Evolutionary conservation across 2,888 invertebrate genomes (phyloP).

Genomic region (Perizoma affinitatum): DNA sequence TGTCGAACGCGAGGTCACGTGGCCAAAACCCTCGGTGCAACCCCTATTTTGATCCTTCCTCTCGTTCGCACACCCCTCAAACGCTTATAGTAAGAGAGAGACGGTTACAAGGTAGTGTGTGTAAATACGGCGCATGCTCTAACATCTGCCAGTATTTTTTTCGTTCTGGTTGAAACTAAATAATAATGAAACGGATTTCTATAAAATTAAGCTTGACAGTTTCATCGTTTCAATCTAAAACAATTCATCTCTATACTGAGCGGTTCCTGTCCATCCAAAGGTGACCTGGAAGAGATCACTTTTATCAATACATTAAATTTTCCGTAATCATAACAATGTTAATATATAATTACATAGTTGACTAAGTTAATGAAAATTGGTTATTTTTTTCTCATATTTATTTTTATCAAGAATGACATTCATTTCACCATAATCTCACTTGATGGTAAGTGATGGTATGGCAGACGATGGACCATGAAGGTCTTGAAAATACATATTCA

Average conservation of each 20-base stretch:
- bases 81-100: constrained; percentile 38
- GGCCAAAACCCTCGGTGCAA: constrained; percentile 67
- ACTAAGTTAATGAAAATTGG: too few relatives aligned
- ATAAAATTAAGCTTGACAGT: constrained; percentile 6
- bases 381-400: too few relatives aligned
- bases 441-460: too few relatives aligned
- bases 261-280: too few relatives aligned
- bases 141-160: constrained; percentile 79
- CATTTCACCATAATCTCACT: too few relatives aligned
- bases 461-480: too few relatives aligned
- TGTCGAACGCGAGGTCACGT: constrained; percentile 65
- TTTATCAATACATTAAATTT: too few relatives aligned
- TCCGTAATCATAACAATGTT: too few relatives aligned
- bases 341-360: too few relatives aligned
- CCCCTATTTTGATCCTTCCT: constrained; percentile 65
- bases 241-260: not conserved
- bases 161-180: constrained; percentile 55
- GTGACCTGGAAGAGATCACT: too few relatives aligned
- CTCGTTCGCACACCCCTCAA: constrained; percentile 45
- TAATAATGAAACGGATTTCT: constrained; percentile 25
- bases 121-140: constrained; percentile 62
- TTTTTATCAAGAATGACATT: too few relatives aligned
- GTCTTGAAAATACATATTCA: too few relatives aligned
- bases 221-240: not conserved
- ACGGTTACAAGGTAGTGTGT: constrained; percentile 47